Evolutionary conservation across 1,140 invertebrate species (phyloP).

Genomic region (Akabosia matsudoensis): DNA sequence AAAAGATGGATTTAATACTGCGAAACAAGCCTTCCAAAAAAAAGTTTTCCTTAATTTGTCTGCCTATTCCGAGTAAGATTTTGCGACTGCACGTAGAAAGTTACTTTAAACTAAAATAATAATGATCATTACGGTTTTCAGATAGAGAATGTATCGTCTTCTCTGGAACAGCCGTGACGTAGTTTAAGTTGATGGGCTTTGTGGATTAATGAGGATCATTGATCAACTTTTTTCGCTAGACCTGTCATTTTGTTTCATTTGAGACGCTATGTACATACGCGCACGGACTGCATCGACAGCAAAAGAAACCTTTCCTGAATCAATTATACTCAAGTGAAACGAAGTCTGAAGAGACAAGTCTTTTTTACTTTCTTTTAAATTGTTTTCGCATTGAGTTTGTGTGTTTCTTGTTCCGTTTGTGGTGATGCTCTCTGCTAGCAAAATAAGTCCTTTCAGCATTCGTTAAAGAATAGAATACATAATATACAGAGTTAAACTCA

Average conservation of each 20-base stretch:
- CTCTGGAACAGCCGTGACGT: not conserved
- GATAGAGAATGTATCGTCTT: not conserved
- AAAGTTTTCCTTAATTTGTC: too few relatives aligned
- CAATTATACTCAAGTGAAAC: too few relatives aligned
- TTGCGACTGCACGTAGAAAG: too few relatives aligned
- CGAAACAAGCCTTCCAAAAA: not conserved
- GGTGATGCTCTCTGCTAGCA: too few relatives aligned
- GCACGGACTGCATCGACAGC: not conserved
- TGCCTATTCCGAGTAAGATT: not conserved
- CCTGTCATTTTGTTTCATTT: not conserved
- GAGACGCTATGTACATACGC: not conserved
- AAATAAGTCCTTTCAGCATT: too few relatives aligned
- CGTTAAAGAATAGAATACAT: too few relatives aligned
- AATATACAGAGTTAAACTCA: too few relatives aligned
- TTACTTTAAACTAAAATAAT: too few relatives aligned
- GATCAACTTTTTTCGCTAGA: constrained; percentile 8
- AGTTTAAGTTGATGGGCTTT: not conserved
- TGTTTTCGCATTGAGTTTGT: too few relatives aligned
- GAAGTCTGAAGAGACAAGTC: too few relatives aligned
- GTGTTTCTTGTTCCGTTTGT: too few relatives aligned
- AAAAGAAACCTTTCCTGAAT: not conserved
- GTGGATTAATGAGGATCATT: not conserved
- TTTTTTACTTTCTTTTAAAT: too few relatives aligned
- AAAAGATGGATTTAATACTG: not conserved
- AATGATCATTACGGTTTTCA: not conserved